Evolutionary conservation across 2,113 vertebrate genomes (phyloP).

Genomic region (Manacus vitellinus): DNA sequence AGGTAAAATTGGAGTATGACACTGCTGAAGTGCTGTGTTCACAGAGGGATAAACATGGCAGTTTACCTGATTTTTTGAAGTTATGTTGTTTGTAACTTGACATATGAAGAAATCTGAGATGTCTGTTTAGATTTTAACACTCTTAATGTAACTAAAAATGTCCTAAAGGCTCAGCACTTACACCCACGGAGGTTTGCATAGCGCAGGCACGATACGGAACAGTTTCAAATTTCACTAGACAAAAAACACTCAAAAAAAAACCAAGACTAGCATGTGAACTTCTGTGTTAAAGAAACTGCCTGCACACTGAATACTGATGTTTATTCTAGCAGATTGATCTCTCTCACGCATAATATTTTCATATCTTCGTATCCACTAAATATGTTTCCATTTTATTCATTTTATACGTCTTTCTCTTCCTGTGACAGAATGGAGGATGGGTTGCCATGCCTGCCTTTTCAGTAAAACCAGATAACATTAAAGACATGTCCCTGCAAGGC

Average conservation of each 20-base stretch:
- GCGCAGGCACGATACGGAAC: not conserved
- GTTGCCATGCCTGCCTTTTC: not conserved
- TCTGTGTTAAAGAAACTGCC: not conserved
- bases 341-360: not conserved
- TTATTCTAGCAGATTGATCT: conserved; percentile 14
- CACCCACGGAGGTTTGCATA: not conserved
- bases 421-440: not conserved
- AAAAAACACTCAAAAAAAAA: not conserved
- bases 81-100: not conserved
- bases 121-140: not conserved
- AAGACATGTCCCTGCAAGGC: not conserved
- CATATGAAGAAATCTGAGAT: not conserved
- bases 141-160: not conserved
- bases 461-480: not conserved
- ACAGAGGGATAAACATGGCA: not conserved
- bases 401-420: not conserved
- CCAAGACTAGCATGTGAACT: not conserved
- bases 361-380: not conserved
- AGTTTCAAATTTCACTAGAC: not conserved
- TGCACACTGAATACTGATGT: not conserved
- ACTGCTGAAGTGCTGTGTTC: not conserved
- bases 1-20: not conserved
- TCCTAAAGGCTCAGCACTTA: not conserved
- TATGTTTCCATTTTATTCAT: not conserved
- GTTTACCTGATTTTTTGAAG: not conserved